Conservation (phyloP, 2,888 invertebrate genomes). For the Mimachlamys varia region DNA sequence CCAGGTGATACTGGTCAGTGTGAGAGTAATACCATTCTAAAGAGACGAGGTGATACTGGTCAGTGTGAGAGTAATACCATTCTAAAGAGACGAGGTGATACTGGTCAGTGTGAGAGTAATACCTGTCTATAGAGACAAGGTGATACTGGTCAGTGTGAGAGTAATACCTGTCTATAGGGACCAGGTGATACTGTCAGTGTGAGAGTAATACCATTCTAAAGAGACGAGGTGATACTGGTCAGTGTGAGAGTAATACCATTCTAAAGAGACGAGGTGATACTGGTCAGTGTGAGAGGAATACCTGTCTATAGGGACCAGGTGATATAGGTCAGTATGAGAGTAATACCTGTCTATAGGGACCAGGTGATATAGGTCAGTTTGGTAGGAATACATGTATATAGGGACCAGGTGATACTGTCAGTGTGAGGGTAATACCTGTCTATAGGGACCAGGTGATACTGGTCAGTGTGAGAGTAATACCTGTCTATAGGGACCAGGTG, state of each 20-base stretch:
- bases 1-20: not conserved
- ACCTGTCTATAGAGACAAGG: too few relatives aligned
- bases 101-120: too few relatives aligned
- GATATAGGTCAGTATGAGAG: not conserved
- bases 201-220: not conserved
- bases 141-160: too few relatives aligned
- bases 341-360: not conserved
- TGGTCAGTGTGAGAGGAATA: not conserved
- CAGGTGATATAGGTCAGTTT: not conserved
- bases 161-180: too few relatives aligned
- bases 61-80: too few relatives aligned
- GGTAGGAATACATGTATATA: not conserved
- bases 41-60: too few relatives aligned
- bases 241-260: not conserved
- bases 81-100: too few relatives aligned
- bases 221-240: not conserved
- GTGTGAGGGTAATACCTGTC: not conserved
- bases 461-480: not conserved
- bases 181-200: too few relatives aligned
- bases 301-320: not conserved
- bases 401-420: not conserved
- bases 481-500: not conserved
- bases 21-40: too few relatives aligned
- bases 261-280: not conserved
- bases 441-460: not conserved